phyloP scores from a whole-genome alignment of 2,888 invertebrate genomes.

The Andrena camellia region DNA sequence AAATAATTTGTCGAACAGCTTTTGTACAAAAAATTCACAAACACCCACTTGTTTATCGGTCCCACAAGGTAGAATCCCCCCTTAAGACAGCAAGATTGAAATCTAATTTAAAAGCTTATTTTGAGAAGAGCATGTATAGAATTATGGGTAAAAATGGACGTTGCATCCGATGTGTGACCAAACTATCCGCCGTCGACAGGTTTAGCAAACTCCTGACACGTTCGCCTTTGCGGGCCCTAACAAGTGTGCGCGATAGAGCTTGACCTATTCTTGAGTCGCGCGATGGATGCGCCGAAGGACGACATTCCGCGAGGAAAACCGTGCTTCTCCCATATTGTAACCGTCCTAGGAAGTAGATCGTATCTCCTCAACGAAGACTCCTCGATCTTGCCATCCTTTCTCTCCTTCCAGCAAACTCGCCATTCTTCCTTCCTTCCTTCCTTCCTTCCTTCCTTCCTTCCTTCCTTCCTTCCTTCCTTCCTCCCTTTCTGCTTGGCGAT shows the following conservation, averaged over 20 bases:
- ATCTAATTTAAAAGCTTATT: too few species aligned
- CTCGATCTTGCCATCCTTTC: constrained; percentile 42
- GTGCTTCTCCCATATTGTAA: constrained; percentile 46
- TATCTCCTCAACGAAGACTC: constrained; percentile 56
- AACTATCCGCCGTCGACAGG: too few species aligned
- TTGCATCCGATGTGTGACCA: too few species aligned
- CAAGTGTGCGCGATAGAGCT: neutral
- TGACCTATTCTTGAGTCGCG: constrained; percentile 31
- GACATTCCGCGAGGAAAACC: constrained; percentile 51
- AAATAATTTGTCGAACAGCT: too few species aligned
- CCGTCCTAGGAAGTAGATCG: constrained; percentile 51
- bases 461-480: neutral
- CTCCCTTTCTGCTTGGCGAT: neutral
- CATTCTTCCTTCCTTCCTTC: neutral
- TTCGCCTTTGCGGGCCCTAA: neutral
- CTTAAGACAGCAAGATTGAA: too few species aligned
- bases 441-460: neutral
- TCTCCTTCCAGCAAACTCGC: constrained; percentile 17
- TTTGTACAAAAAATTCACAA: too few species aligned
- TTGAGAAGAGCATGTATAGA: too few species aligned
- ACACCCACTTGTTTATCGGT: too few species aligned
- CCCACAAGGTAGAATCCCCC: too few species aligned
- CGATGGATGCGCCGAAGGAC: constrained; percentile 59
- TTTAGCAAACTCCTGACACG: neutral
- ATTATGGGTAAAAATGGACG: too few species aligned